Base-by-base conservation (phyloP, 2,888 invertebrate genomes). In the Eilema sororculum region DNA sequence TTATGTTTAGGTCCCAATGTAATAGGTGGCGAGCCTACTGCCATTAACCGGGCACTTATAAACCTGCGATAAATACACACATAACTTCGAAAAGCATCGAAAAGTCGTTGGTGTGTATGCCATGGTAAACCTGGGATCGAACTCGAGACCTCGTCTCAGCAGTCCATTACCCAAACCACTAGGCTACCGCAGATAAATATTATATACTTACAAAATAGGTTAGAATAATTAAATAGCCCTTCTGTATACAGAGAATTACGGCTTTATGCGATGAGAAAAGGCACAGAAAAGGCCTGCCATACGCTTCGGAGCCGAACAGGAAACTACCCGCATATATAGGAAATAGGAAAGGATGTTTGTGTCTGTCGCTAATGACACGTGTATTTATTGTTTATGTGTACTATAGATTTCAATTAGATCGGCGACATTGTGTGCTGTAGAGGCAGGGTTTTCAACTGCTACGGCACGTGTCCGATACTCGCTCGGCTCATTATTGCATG, bases 261-360 rank as follows among this genome's bases (percentile, higher is more conserved):
- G 20, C 41, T 37, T 41, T 62, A 41, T 41, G 28, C 12, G 9
- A 20, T 33, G 37, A 67, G 59, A 71, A 71, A 67, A 56, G 71
- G n/a, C 12, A 30, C 60, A 67, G 59, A 71, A 71, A 67, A 56
- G 71, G n/a, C 12, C 46, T 64, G 61, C 67, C 57, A 61, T 8
- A 57, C 41, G 30, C 30, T 65, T 64, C 24, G n/a, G 41, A 4
- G 30, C 61, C 57, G 37, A 28, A 22, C 62, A 73, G 80, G 79
- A 78, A 74, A 37, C 52, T 37, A 9, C 52, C 52, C n/a, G 52
- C n/a, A n/a, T 16, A 3, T 22, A 2, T 30, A 67, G 80, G 81
- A 78, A 81, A 80, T 78, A 62, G 68, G 70, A 77, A 67, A 67
- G 78, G 77, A 69, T 71, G 71, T 62, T 56, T 62, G 56, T 22